Evolutionary conservation across 1,140 invertebrate species (phyloP).

Genomic region (Dendrolimus punctatus): DNA sequence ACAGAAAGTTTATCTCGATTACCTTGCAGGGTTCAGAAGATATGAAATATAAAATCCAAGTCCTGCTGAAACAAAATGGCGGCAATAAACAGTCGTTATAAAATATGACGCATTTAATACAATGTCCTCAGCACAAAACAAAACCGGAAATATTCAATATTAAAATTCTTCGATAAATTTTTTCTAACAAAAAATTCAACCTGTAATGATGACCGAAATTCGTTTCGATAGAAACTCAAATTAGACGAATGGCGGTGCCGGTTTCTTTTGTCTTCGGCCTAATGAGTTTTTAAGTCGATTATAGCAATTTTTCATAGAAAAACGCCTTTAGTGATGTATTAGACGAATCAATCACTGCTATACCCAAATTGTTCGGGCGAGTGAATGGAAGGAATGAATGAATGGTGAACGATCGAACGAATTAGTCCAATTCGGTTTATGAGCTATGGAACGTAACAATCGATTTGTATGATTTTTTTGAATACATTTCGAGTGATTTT

Average conservation of each 20-base stretch:
- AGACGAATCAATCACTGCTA: conserved; percentile 63
- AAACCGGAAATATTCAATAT: conserved; percentile 7
- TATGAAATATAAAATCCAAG: too few relatives aligned
- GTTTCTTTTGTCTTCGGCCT: conserved; percentile 65
- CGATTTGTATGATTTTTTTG: too few relatives aligned
- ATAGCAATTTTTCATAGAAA: conserved; percentile 71
- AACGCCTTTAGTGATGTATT: conserved; percentile 67
- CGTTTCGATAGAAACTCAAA: conserved; percentile 59
- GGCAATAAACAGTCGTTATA: too few relatives aligned
- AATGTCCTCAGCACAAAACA: too few relatives aligned
- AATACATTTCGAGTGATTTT: too few relatives aligned
- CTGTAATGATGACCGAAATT: conserved; percentile 51
- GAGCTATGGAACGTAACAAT: too few relatives aligned
- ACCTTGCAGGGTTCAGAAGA: too few relatives aligned
- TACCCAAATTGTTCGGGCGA: conserved; percentile 44
- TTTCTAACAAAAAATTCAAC: conserved; percentile 44
- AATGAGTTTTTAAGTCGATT: conserved; percentile 72
- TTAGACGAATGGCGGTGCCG: conserved; percentile 56
- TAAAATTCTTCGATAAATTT: conserved; percentile 35
- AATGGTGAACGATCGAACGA: conserved; percentile 28
- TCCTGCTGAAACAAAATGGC: too few relatives aligned
- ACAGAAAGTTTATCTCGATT: too few relatives aligned
- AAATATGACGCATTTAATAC: too few relatives aligned
- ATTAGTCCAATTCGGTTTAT: conserved; percentile 8
- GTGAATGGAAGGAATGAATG: conserved; percentile 12